Base-by-base conservation (phyloP, 53 echinoderm and acorn worm species). In the Paracentrotus lividus region DNA sequence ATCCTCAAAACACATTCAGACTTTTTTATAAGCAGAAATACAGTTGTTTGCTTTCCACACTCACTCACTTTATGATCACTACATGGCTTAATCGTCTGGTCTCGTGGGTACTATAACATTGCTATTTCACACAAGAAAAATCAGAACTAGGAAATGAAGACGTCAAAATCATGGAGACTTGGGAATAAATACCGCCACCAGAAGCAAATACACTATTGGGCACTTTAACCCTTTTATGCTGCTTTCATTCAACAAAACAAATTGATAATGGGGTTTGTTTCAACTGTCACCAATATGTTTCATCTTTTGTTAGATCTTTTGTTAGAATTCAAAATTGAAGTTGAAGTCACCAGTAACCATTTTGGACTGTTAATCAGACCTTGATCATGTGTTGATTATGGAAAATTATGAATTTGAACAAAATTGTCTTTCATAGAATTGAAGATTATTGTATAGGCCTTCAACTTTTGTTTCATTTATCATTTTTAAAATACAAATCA, bases 111-210 rank as follows among this genome's bases (percentile, higher is more conserved):
- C 64, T 44, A 64, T 89, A 89, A 33, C 24, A 32, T 89, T 20
- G 20, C 58, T 56, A 66, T 66, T 64, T 21, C 26, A 64, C 42
- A 64, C 89, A 61, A 89, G 89, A 89, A 60, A 89, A 43, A 65
- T 89, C 60, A 89, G 65, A 57, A 18, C 20, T 40, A 38, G 89
- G 60, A 89, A 61, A 89, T 89, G 43, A 89, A 89, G 89, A 89
- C 56, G 89, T 89, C 89, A 89, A 43, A 64, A 23, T 27, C 42
- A 32, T 44, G n/a, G 64, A 89, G 33, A 40, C 26, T 9, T 29
- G 64, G 58, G 89, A 61, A 45, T 61, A 47, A 24, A 81, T 81
- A 49, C 9, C 44, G 44, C n/a, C 47, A 45, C 47, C 81, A 47
- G 44, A 81, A 81, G 81, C 81, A 10, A 24, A 24, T n/a, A 2